Conservation (phyloP, 2,797 vertebrate species). For the Cetoscarus ocellatus region DNA sequence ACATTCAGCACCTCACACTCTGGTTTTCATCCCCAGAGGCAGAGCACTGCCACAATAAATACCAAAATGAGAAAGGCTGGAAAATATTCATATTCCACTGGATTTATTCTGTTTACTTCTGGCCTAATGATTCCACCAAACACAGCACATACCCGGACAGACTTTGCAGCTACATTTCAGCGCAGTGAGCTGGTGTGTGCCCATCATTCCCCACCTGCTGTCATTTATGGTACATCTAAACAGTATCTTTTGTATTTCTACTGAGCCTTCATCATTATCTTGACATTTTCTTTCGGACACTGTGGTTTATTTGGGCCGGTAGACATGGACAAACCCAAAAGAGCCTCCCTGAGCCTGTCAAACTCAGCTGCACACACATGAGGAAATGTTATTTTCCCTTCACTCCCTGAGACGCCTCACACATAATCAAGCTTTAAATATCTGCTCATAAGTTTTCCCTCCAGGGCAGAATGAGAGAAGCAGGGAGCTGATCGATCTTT, state of each 20-base stretch:
- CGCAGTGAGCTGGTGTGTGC: constrained; percentile 26
- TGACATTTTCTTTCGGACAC: constrained; percentile 16
- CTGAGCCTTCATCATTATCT: not conserved
- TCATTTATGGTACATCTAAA: constrained; percentile 10
- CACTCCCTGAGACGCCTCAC: constrained; percentile 24
- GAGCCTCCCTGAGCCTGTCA: constrained; percentile 21
- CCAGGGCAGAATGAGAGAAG: constrained; percentile 24
- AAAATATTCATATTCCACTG: constrained; percentile 56
- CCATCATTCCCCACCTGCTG: constrained; percentile 5
- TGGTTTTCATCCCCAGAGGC: constrained; percentile 31
- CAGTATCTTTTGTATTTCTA: constrained; percentile 8
- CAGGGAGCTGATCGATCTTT: constrained; percentile 55
- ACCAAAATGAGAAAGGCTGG: constrained; percentile 27
- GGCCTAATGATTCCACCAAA: constrained; percentile 69
- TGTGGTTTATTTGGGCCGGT: constrained; percentile 37
- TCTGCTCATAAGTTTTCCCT: constrained; percentile 44
- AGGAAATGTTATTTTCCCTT: constrained; percentile 52
- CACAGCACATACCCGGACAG: constrained; percentile 46
- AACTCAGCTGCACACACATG: constrained; percentile 30
- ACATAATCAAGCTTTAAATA: constrained; percentile 54
- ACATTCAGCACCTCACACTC: constrained; percentile 9
- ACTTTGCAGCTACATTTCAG: constrained; percentile 36
- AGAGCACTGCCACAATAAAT: constrained; percentile 40
- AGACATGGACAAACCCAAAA: constrained; percentile 34
- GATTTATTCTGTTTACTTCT: constrained; percentile 50